phyloP scores from a whole-genome alignment of 2,797 vertebrate genomes.

The Rhabdophis nuchalis region DNA sequence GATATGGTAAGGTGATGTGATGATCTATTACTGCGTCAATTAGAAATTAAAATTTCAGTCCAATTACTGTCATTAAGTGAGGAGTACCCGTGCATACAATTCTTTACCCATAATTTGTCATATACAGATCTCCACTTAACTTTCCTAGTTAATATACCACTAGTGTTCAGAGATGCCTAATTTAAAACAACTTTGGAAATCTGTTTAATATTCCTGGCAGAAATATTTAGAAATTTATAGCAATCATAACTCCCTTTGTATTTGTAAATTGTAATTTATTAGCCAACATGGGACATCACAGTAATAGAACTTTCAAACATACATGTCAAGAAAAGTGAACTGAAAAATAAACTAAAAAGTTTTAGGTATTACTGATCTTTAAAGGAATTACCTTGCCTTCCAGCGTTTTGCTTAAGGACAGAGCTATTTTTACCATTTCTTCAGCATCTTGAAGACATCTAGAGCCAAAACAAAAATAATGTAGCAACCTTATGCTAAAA shows the following conservation, averaged over 20 bases:
- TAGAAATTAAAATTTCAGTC: neutral
- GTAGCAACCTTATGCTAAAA: neutral
- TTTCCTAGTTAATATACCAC: neutral
- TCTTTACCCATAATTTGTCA: neutral
- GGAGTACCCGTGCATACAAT: neutral
- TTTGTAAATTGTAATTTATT: neutral
- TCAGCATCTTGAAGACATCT: slow-evolving; percentile 91
- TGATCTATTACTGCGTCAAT: neutral
- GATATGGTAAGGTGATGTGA: neutral
- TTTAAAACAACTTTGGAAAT: neutral
- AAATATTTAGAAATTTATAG: neutral
- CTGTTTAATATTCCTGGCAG: neutral
- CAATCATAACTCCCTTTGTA: neutral
- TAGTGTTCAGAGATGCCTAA: neutral
- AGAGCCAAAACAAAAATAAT: slow-evolving; percentile 49
- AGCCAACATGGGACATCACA: neutral
- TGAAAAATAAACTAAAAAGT: neutral
- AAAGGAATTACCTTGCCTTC: slow-evolving; percentile 80
- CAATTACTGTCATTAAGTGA: neutral
- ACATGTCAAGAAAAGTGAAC: neutral
- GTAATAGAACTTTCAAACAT: neutral
- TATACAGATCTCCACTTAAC: neutral
- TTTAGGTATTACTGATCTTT: neutral
- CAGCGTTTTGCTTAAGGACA: slow-evolving; percentile 79
- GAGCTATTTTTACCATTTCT: slow-evolving; percentile 82